A percentile compares a stretch with the other conserved stretches of the same genome.
Evolutionary conservation across 2,797 vertebrate genomes (phyloP).

Genomic region (Hoplostethus atlanticus): DNA sequence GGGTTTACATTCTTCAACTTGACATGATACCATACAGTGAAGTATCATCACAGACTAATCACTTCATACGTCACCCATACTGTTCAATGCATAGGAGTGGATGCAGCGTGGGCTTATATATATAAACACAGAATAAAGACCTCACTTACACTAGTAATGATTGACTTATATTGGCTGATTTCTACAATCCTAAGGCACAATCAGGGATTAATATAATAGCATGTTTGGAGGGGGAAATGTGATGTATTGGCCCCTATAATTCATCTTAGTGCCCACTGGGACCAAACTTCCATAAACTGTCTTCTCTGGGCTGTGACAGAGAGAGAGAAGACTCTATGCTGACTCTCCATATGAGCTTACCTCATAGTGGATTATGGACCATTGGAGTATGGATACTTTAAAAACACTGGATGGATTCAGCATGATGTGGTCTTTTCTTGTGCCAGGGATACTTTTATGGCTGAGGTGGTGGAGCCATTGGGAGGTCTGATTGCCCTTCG

Average conservation of each 20-base stretch:
- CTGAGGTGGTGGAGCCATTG: constrained; percentile 44
- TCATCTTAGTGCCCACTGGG: constrained; percentile 5
- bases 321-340: constrained; percentile 27
- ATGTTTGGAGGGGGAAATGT: constrained; percentile 17
- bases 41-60: constrained; percentile 17
- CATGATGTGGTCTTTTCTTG: constrained; percentile 50
- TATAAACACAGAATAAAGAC: background rate
- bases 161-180: background rate
- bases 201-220: constrained; percentile 10
- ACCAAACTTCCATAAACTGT: constrained; percentile 49
- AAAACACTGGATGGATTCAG: constrained; percentile 42
- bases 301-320: constrained; percentile 36
- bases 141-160: background rate
- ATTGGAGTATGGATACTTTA: constrained; percentile 34
- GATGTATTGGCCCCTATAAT: constrained; percentile 16
- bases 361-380: constrained; percentile 45
- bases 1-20: constrained; percentile 34
- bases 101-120: constrained; percentile 9
- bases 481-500: constrained; percentile 53
- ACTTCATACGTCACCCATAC: constrained; percentile 42
- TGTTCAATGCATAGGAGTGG: constrained; percentile 17
- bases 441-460: constrained; percentile 63
- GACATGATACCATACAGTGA: constrained; percentile 12
- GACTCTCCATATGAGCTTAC: constrained; percentile 51
- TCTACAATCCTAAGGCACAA: background rate